Percentiles rank a stretch among this genome's conserved stretches.
Conservation (phyloP, 2,797 vertebrate species). For the Bufotes viridis region DNA sequence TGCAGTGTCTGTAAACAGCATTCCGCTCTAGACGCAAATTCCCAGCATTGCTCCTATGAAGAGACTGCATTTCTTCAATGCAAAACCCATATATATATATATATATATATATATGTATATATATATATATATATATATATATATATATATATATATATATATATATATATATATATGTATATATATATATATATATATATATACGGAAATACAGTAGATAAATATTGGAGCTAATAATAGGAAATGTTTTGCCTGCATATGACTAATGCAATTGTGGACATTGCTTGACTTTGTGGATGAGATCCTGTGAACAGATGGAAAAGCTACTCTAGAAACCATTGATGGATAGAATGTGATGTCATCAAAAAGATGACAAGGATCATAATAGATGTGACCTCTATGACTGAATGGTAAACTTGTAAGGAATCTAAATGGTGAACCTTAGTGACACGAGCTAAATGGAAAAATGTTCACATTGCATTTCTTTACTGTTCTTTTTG, state of each 20-base stretch:
- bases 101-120: neutral
- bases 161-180: too few species aligned
- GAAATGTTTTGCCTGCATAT: neutral
- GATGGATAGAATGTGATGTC: constrained; percentile 98
- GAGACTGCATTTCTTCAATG: neutral
- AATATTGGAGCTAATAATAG: constrained; percentile 3
- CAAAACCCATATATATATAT: neutral
- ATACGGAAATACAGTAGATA: neutral
- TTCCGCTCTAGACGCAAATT: neutral
- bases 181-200: too few species aligned
- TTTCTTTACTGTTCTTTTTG: constrained; percentile 80
- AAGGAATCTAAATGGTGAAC: constrained; percentile 89
- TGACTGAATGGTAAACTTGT: constrained; percentile 83
- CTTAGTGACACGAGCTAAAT: constrained; percentile 89
- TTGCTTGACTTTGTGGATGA: constrained; percentile 81
- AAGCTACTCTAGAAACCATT: constrained; percentile 83
- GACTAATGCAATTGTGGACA: constrained; percentile 79
- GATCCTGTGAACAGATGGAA: constrained; percentile 89
- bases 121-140: too few species aligned
- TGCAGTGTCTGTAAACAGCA: neutral
- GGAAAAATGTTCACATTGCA: constrained; percentile 89
- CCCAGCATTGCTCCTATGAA: neutral
- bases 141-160: neutral
- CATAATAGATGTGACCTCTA: constrained; percentile 86
- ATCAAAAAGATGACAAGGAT: constrained; percentile 90